phyloP scores from a whole-genome alignment of 2,797 vertebrate genomes.

The Morelia viridis region DNA sequence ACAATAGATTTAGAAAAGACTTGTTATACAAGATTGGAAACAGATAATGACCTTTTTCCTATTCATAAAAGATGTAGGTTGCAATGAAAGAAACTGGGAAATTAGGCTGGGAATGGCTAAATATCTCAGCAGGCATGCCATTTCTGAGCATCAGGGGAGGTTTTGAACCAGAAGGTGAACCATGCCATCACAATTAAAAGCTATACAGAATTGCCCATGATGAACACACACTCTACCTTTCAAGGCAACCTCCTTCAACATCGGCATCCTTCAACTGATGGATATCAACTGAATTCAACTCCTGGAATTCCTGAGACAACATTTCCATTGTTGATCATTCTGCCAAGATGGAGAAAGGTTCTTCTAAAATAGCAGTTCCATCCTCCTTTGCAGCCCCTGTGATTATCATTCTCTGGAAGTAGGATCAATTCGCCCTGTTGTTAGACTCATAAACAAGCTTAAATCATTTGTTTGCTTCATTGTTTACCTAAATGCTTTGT shows the following conservation, averaged over 20 bases:
- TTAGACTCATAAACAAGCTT: background rate
- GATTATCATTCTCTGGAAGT: background rate
- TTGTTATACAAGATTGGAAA: background rate
- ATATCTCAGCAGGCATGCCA: background rate
- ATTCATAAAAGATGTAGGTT: background rate
- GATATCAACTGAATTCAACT: background rate
- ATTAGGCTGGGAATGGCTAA: background rate
- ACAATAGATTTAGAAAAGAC: background rate
- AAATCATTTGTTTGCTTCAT: background rate
- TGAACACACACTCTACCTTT: background rate
- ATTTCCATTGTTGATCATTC: background rate
- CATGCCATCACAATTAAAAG: background rate
- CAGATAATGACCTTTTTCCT: background rate
- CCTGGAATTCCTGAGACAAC: background rate
- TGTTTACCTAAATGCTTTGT: background rate
- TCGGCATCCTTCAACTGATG: background rate
- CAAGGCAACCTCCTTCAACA: background rate
- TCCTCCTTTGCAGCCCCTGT: background rate
- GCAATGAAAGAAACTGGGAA: background rate
- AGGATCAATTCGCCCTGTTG: background rate
- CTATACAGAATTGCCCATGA: background rate
- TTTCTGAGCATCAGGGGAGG: background rate
- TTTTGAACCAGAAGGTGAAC: background rate
- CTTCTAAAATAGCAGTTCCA: background rate
- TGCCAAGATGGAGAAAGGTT: background rate